These are phyloP conservation scores for Eilema caniola DNA, from an alignment of 2,888 invertebrate species.

Conservation along the genomic window DNA sequence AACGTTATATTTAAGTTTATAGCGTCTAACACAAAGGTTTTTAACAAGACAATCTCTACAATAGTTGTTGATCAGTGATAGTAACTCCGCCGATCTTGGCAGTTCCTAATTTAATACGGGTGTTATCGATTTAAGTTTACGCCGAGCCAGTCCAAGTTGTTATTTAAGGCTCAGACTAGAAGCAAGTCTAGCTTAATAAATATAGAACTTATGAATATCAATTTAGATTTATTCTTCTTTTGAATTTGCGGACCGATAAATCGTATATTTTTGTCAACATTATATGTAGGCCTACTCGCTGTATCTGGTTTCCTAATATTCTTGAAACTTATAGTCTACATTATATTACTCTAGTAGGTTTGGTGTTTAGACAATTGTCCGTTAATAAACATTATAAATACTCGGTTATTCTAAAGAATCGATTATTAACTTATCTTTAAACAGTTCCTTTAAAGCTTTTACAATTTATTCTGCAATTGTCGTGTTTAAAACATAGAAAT, in stretches of 20 bases:
- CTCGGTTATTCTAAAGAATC: too few relatives aligned
- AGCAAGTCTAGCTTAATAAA: conserved; percentile 20
- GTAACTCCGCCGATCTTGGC: conserved; percentile 44
- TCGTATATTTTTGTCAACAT: background rate
- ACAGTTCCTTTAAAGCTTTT: too few relatives aligned
- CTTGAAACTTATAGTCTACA: background rate
- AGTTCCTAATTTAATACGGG: conserved; percentile 59
- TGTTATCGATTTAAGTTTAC: conserved; percentile 57
- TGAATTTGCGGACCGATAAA: background rate
- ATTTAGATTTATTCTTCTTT: background rate
- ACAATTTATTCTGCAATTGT: background rate
- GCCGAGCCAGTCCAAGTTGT: conserved; percentile 39
- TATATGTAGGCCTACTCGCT: background rate
- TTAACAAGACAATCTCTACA: conserved; percentile 28
- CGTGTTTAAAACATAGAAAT: background rate
- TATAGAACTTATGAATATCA: conserved; percentile 2
- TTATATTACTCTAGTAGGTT: too few relatives aligned
- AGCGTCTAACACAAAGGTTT: conserved; percentile 8
- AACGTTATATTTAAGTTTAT: background rate
- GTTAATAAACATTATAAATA: too few relatives aligned
- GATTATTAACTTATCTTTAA: too few relatives aligned
- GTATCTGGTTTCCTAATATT: background rate
- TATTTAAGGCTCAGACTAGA: conserved; percentile 44
- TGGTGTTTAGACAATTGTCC: too few relatives aligned
- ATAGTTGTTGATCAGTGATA: conserved; percentile 44